These are phyloP conservation scores for Ericerus pela DNA, from an alignment of 1,140 invertebrate species.

Conservation along the genomic window DNA sequence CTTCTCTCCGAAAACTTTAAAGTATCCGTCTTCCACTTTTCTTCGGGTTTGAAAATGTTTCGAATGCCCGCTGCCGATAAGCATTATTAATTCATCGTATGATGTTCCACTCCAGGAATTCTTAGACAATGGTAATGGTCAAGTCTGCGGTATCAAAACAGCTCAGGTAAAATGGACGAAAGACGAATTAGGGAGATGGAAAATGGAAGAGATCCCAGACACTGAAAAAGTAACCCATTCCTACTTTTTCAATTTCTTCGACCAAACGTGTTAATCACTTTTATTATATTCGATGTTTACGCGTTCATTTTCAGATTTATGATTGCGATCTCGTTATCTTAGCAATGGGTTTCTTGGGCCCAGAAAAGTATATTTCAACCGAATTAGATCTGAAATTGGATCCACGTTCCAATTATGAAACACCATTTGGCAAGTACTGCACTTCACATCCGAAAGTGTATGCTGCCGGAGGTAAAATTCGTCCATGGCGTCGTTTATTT, in stretches of 20 bases:
- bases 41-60: not conserved
- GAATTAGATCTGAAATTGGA: constrained; percentile 76
- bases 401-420: constrained; percentile 82
- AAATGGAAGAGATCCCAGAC: constrained; percentile 76
- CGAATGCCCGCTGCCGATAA: no score
- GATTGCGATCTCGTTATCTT: constrained; percentile 84
- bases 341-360: constrained; percentile 97
- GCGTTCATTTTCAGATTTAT: constrained; percentile 48
- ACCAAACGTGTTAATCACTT: constrained; percentile 7
- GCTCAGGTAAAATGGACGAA: constrained; percentile 86
- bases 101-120: constrained; percentile 52
- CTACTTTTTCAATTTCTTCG: not conserved
- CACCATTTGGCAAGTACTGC: constrained; percentile 55
- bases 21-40: no score
- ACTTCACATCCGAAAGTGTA: constrained; percentile 79
- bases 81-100: not conserved
- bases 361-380: constrained; percentile 74
- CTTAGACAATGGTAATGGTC: constrained; percentile 75
- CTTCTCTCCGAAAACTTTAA: not conserved
- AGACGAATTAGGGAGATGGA: constrained; percentile 82
- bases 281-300: no score
- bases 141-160: constrained; percentile 77
- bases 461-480: constrained; percentile 83
- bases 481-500: not conserved
- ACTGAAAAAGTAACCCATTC: constrained; percentile 45